Percentiles rank a stretch among this genome's conserved stretches.
These are phyloP conservation scores for Heliconius ethilla DNA, from an alignment of 2,888 invertebrate species.

Conservation along the genomic window DNA sequence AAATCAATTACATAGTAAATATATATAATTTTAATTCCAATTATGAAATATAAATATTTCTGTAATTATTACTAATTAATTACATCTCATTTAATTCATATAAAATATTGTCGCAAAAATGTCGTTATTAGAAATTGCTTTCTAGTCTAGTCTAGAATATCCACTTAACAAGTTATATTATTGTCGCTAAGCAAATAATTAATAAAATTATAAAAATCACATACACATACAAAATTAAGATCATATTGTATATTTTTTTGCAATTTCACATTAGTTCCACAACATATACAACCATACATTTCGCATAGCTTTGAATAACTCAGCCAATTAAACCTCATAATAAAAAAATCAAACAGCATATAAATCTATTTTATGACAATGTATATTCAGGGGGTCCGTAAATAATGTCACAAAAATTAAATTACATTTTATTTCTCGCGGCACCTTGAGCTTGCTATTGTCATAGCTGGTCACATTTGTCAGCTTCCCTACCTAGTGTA, in stretches of 20 bases:
- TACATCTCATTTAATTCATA: no score
- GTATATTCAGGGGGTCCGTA: no score
- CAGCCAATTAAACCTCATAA: background rate
- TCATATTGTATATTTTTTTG: background rate
- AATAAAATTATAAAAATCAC: background rate
- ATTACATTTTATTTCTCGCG: no score
- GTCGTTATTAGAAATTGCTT: background rate
- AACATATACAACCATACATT: background rate
- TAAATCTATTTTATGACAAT: no score
- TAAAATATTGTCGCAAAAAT: background rate
- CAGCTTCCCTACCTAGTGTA: no score
- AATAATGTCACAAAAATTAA: no score
- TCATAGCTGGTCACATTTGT: no score
- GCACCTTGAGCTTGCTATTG: no score
- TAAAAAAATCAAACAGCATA: no score
- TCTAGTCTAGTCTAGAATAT: background rate
- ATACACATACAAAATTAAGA: background rate
- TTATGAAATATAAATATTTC: background rate
- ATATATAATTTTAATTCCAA: conserved; percentile 1
- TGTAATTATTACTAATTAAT: no score
- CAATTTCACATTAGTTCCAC: background rate
- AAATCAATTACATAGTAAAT: conserved; percentile 40
- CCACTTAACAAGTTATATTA: background rate
- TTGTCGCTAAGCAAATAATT: background rate
- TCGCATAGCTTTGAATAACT: background rate